A percentile compares a stretch with the other conserved stretches of the same genome.
Conservation (phyloP, 2,113 vertebrate species). For the Furnarius figulus region DNA sequence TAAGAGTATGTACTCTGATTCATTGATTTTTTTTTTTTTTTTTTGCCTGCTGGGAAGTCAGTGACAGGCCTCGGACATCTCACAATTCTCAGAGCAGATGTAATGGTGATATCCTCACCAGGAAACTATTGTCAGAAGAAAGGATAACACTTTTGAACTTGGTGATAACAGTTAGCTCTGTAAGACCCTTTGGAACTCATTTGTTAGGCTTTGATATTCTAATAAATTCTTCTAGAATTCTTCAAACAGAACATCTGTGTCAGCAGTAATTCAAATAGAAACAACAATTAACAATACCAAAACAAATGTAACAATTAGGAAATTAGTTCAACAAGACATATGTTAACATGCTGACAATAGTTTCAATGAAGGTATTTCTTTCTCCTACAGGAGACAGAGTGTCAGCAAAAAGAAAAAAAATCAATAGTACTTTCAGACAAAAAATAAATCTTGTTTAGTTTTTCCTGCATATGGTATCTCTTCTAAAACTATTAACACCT, state of each 20-base stretch:
- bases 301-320: neutral
- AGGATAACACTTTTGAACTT: neutral
- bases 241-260: neutral
- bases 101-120: neutral
- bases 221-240: neutral
- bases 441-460: neutral
- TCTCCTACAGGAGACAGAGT: neutral
- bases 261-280: neutral
- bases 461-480: neutral
- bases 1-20: neutral
- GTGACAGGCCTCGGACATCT: neutral
- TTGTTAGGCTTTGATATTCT: neutral
- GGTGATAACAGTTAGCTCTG: neutral
- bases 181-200: neutral
- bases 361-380: neutral
- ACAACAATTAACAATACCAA: neutral
- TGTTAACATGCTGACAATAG: neutral
- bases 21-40: neutral
- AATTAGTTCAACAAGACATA: neutral
- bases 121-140: neutral
- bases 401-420: neutral
- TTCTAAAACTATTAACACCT: neutral
- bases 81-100: neutral
- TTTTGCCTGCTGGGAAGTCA: neutral
- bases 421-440: neutral